Evolutionary conservation across 1,140 invertebrate species (phyloP), one percentile per base, ranked within the genome.

Genomic region (Tetranychus urticae): DNA sequence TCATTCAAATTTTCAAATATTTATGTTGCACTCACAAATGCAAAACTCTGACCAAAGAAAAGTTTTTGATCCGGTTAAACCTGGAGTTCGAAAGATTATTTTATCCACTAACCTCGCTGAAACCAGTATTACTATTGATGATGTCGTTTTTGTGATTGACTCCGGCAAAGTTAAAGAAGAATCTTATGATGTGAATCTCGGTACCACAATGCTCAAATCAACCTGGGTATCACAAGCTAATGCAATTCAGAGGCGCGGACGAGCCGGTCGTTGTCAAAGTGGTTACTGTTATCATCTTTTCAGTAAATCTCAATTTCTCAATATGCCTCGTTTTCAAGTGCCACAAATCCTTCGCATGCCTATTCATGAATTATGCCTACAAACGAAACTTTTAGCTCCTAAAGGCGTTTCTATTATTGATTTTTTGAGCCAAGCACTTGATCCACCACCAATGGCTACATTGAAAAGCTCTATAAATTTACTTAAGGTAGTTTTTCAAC

Each of bases 71-170:
- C 77, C 81, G 0, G 84, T 87, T 4, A 80, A 84, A 0, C 69
- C 75, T 0, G 75, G 77, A 50, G 76, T 84, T 1, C 85, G 94
- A 63, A 99, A 99, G 74, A 97, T 93, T 71, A 92, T 99, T 63
- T 81, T 98, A 2, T 90, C 91, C 1, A 99, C 94, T n/a, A 99
- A 99, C 69, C 97, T 99, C 61, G 93, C 96, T 0, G 96, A 99
- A 77, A 98, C 96, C 1, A 97, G 92, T 5, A 84, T 99, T 4
- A 99, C 96, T 0, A 97, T 99, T 62, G 94, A 99, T 75, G 94
- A 93, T 4, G 86, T 99, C 63, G 76, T 93, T 69, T 98, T 98
- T 77, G 93, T 99, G 2, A 80, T 90, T 7, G 96, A 99, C 74
- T 96, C 90, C 12, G 88, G 88, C 81, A 1, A 88, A 87, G 70